Evolutionary conservation across 2,888 invertebrate species (phyloP).

Genomic region (Augiades crinisus): DNA sequence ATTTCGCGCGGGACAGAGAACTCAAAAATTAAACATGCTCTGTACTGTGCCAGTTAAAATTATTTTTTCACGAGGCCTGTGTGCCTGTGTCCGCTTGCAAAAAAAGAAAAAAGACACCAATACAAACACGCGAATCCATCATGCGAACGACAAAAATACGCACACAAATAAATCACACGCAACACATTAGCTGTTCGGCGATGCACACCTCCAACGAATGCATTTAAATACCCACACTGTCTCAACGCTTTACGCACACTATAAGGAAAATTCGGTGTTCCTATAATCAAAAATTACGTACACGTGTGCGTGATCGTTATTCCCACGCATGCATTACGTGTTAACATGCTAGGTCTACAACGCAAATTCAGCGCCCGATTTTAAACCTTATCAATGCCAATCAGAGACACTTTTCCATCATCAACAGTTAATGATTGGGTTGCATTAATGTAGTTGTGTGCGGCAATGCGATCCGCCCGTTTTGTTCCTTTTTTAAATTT

Average conservation of each 20-base stretch:
- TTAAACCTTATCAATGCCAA: slow-evolving; percentile 35
- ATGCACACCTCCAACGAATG: slow-evolving; percentile 63
- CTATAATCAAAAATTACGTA: slow-evolving; percentile 67
- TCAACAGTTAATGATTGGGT: slow-evolving; percentile 68
- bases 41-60: slow-evolving; percentile 79
- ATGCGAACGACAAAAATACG: slow-evolving; percentile 65
- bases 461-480: slow-evolving; percentile 72
- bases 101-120: slow-evolving; percentile 74
- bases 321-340: slow-evolving; percentile 67
- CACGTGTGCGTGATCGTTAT: slow-evolving; percentile 55
- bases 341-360: slow-evolving; percentile 70
- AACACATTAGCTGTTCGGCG: slow-evolving; percentile 44
- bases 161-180: slow-evolving; percentile 49
- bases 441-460: slow-evolving; percentile 61
- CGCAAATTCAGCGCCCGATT: slow-evolving; percentile 38
- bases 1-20: slow-evolving; percentile 74
- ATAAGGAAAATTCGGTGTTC: slow-evolving; percentile 68
- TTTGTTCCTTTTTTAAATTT: slow-evolving; percentile 81
- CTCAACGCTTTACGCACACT: slow-evolving; percentile 46
- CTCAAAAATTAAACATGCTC: slow-evolving; percentile 78
- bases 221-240: slow-evolving; percentile 50
- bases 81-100: slow-evolving; percentile 47
- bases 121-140: slow-evolving; percentile 75
- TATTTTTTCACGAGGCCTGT: slow-evolving; percentile 75
- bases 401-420: slow-evolving; percentile 41